Percentiles rank a stretch among this genome's conserved stretches.
These are phyloP conservation scores for Poeciliopsis turneri DNA, from an alignment of 2,797 vertebrate species.

Conservation along the genomic window DNA sequence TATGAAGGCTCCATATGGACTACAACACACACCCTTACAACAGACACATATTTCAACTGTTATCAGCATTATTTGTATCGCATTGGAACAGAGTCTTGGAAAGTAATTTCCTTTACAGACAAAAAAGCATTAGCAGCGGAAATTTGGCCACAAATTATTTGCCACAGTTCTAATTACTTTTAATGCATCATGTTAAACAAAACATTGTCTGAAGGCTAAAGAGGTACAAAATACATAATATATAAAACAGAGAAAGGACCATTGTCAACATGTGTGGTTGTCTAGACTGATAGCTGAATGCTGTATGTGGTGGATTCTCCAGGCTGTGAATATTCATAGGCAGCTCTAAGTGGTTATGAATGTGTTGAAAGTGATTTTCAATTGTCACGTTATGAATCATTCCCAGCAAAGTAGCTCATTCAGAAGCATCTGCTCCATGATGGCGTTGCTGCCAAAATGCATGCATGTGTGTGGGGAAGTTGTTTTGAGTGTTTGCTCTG, in stretches of 20 bases:
- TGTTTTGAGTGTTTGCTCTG: conserved; percentile 56
- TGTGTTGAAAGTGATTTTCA: conserved; percentile 72
- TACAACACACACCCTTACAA: conserved; percentile 4
- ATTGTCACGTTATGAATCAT: conserved; percentile 72
- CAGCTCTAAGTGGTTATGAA: conserved; percentile 67
- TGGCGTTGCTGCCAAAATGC: conserved; percentile 63
- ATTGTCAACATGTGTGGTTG: conserved; percentile 28
- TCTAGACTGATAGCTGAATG: conserved; percentile 30
- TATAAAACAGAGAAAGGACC: conserved; percentile 17
- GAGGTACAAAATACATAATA: conserved; percentile 14
- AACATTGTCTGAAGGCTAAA: conserved; percentile 39
- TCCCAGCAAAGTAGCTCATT: conserved; percentile 66
- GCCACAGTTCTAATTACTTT: conserved; percentile 53
- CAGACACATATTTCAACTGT: conserved; percentile 30
- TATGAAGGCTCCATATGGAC: conserved; percentile 46
- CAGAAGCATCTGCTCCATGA: conserved; percentile 74
- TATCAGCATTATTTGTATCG: conserved; percentile 56
- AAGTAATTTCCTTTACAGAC: conserved; percentile 63
- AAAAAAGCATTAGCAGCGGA: conserved; percentile 34
- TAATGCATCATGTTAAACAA: conserved; percentile 60
- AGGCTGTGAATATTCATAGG: conserved; percentile 65
- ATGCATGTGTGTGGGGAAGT: conserved; percentile 32
- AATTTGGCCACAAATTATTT: conserved; percentile 47
- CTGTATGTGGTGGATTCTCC: conserved; percentile 10
- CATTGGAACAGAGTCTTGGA: conserved; percentile 27